Base-by-base conservation (phyloP, 2,888 invertebrate genomes). In the Thera obeliscata region DNA sequence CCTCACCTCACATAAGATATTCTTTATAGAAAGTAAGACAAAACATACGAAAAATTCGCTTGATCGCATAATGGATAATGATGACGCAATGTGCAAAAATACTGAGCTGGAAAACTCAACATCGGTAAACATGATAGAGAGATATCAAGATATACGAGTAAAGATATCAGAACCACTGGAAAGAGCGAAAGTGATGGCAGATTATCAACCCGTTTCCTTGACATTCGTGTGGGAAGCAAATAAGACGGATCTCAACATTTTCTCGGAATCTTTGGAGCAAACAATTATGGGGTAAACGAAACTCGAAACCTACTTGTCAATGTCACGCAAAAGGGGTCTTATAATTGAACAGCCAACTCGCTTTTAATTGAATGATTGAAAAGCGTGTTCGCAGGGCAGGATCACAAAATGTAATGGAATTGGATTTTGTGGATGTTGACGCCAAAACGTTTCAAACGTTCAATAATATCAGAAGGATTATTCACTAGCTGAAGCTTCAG, bases 131-230 rank as follows among this genome's bases (percentile, higher is more conserved):
- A 59, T 58, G 58, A 54, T 49, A 33, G 67, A 64, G 49, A 46
- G 22, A 22, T 22, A 22, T 22, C 22, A 22, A 22, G 22, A 22
- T 22, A 22, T 22, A 22, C 22, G 22, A 22, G 22, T 22, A 22
- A 22, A 22, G 22, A 62, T 71, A 75, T 75, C 75, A 73, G 75
- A 75, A 74, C 38, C 22, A 54, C 67, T 66, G 65, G 66, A 72
- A 71, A 64, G 50, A 72, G 72, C 63, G 75, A 74, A 75, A 75
- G 74, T 69, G 65, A 61, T 70, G 68, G 46, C 33, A 70, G 69
- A 72, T 73, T 61, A 58, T 54, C 54, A 57, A 56, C 56, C 61
- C 65, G 66, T 61, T 65, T 46, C 48, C 54, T 63, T 50, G 43
- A 46, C 9, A 46, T 46, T 46, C 9, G 9, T 9, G 33, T 11